Evolutionary conservation across 2,888 invertebrate species (phyloP).

Genomic region (Netelia fuscicornis): DNA sequence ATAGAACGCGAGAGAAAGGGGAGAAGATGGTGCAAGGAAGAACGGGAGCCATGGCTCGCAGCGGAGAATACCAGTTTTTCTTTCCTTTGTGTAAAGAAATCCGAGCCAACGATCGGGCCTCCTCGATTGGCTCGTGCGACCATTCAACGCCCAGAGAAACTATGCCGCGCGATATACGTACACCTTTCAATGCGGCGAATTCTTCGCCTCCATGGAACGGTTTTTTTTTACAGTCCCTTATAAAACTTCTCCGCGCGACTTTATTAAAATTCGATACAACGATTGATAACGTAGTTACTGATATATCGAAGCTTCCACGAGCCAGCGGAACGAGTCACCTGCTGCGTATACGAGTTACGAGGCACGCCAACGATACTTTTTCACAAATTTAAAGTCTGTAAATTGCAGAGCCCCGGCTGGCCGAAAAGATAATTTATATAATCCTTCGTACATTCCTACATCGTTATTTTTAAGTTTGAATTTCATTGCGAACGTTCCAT

Average conservation of each 20-base stretch:
- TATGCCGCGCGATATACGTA: slow-evolving; percentile 29
- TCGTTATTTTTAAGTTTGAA: too few relatives aligned
- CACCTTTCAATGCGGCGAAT: not conserved
- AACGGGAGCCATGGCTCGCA: slow-evolving; percentile 26
- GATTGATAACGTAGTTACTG: slow-evolving; percentile 11
- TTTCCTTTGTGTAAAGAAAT: slow-evolving; percentile 29
- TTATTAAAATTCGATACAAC: slow-evolving; percentile 13
- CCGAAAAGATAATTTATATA: too few relatives aligned
- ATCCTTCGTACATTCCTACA: too few relatives aligned
- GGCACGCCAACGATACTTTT: not conserved
- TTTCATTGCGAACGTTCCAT: too few relatives aligned
- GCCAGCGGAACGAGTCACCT: too few relatives aligned
- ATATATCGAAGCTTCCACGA: not conserved
- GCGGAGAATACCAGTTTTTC: slow-evolving; percentile 33
- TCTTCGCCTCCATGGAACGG: not conserved
- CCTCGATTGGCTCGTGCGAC: slow-evolving; percentile 24
- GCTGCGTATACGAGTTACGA: not conserved
- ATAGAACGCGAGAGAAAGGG: slow-evolving; percentile 31
- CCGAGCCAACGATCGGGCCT: slow-evolving; percentile 46
- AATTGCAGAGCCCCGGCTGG: too few relatives aligned
- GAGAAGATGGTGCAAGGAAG: slow-evolving; percentile 31
- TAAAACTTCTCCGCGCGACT: not conserved
- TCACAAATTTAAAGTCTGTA: not conserved
- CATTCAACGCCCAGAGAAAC: slow-evolving; percentile 7
- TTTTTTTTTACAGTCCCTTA: not conserved